These are phyloP conservation scores for Pocillopora meandrina DNA, from an alignment of 92 coral and sea anemone genomes.

Conservation along the genomic window DNA sequence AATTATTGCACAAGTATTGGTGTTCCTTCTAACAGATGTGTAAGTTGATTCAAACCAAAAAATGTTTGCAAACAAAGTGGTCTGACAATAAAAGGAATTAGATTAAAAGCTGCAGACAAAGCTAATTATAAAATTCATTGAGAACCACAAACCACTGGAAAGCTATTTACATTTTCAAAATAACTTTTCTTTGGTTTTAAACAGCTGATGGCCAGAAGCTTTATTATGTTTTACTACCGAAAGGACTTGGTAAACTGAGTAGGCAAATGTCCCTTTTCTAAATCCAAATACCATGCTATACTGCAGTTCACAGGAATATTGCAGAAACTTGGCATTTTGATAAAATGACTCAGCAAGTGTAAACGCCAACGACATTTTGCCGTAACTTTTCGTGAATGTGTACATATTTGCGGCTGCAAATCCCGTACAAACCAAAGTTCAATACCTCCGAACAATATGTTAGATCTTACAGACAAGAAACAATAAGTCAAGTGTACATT, in stretches of 20 bases:
- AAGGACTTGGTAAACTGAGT: not conserved
- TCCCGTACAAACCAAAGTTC: conserved; percentile 16
- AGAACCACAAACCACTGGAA: not conserved
- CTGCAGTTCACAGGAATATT: conserved; percentile 14
- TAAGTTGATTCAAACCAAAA: no score
- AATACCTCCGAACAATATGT: not conserved
- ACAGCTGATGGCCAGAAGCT: not conserved
- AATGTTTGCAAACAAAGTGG: not conserved
- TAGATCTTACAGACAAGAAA: not conserved
- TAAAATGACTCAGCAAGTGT: conserved; percentile 5
- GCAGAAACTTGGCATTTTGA: not conserved
- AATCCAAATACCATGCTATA: not conserved
- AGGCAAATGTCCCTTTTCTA: not conserved
- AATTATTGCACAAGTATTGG: no score
- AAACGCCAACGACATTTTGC: not conserved
- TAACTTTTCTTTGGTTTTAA: no score
- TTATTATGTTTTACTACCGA: not conserved
- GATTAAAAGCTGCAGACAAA: not conserved
- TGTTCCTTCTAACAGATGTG: no score
- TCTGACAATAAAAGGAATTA: not conserved
- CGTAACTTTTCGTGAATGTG: not conserved
- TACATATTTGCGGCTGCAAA: not conserved
- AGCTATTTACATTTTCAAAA: not conserved
- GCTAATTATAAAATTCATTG: not conserved
- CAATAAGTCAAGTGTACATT: conserved; percentile 7